Conservation (phyloP, 2,113 vertebrate genomes). For the Hystrix cristata region DNA sequence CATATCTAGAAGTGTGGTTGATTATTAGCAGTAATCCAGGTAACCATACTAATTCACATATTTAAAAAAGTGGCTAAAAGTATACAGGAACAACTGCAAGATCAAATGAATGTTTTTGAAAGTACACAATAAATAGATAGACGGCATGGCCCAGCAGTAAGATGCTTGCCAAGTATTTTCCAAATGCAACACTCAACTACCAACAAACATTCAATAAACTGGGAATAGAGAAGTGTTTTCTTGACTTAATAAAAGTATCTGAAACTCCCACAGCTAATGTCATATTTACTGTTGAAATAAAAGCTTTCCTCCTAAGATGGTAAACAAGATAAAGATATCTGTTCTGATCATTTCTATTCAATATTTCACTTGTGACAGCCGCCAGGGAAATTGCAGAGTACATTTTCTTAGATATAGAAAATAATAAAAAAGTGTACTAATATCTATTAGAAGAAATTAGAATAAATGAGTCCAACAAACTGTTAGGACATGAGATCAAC, state of each 20-base stretch:
- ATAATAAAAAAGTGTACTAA: background rate
- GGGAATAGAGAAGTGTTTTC: background rate
- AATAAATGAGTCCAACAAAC: background rate
- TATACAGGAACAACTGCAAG: background rate
- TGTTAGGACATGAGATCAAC: background rate
- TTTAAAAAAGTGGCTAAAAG: background rate
- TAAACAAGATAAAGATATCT: background rate
- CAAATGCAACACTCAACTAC: background rate
- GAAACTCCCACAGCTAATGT: background rate
- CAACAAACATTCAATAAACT: background rate
- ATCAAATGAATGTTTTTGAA: background rate
- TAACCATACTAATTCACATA: background rate
- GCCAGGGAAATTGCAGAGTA: background rate
- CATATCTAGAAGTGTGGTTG: background rate
- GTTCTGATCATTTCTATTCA: background rate
- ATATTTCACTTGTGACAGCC: background rate
- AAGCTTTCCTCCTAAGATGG: background rate
- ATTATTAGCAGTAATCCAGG: background rate
- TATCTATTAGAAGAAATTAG: background rate
- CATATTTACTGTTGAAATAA: background rate
- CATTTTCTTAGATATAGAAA: background rate
- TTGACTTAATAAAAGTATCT: background rate
- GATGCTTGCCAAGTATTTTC: background rate
- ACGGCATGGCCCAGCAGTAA: background rate
- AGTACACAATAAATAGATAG: background rate